A percentile compares a stretch with the other conserved stretches of the same genome.
phyloP scores from a whole-genome alignment of 1,140 invertebrate genomes.

The Pogonomyrmex barbatus region DNA sequence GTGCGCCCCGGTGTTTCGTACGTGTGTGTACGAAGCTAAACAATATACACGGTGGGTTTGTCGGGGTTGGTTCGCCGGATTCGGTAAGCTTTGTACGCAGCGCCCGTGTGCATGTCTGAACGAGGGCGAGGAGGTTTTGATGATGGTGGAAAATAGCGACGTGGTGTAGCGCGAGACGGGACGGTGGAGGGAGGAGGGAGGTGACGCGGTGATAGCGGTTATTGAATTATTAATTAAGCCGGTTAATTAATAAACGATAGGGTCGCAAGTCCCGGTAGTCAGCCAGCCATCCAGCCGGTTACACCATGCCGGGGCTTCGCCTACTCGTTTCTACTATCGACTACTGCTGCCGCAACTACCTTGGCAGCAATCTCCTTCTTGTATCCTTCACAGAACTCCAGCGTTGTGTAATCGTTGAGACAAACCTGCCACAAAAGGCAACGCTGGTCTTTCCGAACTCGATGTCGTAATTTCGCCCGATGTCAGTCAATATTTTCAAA shows the following conservation, averaged over 20 bases:
- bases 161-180: background rate
- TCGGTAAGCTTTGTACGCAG: conserved; percentile 51
- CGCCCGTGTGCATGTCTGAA: conserved; percentile 39
- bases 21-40: conserved; percentile 30
- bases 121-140: conserved; percentile 18
- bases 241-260: conserved; percentile 81
- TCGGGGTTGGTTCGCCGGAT: conserved; percentile 39
- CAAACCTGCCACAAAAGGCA: background rate
- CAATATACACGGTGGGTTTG: conserved; percentile 50
- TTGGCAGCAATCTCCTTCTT: conserved; percentile 20
- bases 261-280: conserved; percentile 58
- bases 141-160: conserved; percentile 49
- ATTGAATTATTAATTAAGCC: conserved; percentile 82
- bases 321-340: conserved; percentile 48
- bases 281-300: conserved; percentile 39
- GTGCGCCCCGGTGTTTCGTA: background rate
- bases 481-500: background rate
- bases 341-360: conserved; percentile 18
- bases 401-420: conserved; percentile 59
- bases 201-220: conserved; percentile 71
- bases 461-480: conserved; percentile 29
- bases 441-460: background rate
- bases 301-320: background rate
- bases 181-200: background rate
- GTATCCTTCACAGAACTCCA: conserved; percentile 5